Conservation (phyloP, 1,140 invertebrate species). For the Drosophila lacertosa region DNA sequence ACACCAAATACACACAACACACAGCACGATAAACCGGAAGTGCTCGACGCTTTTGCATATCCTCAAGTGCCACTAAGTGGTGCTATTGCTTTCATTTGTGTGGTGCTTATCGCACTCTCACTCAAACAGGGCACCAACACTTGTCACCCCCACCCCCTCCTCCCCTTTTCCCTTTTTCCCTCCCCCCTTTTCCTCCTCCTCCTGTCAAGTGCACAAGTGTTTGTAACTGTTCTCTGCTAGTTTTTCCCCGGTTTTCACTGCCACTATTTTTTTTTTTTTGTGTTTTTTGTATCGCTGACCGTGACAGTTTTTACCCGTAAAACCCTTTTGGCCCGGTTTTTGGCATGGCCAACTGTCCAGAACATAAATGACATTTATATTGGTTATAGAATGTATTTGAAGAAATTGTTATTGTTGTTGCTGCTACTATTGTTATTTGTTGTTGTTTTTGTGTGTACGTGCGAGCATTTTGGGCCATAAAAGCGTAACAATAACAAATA, state of each 20-base stretch:
- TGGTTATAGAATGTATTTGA: constrained; percentile 74
- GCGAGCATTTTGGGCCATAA: constrained; percentile 45
- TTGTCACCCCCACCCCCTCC: constrained; percentile 9
- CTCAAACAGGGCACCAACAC: constrained; percentile 28
- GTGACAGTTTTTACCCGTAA: constrained; percentile 62
- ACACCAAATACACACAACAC: constrained; percentile 3
- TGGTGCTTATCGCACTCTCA: constrained; percentile 66
- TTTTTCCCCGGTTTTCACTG: constrained; percentile 9
- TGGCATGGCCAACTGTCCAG: constrained; percentile 55
- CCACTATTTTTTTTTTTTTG: constrained; percentile 17
- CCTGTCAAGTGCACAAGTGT: constrained; percentile 64
- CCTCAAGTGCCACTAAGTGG: constrained; percentile 79
- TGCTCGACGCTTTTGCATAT: constrained; percentile 76
- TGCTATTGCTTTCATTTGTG: constrained; percentile 70
- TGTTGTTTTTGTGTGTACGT: constrained; percentile 32
- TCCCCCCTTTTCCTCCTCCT: constrained; percentile 7
- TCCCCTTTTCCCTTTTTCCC: constrained; percentile 5
- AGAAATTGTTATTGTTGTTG: constrained; percentile 36
- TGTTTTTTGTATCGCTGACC: constrained; percentile 63
- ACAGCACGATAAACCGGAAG: constrained; percentile 61
- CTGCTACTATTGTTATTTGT: not conserved
- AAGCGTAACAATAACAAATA: constrained; percentile 60
- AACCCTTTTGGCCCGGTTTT: constrained; percentile 17
- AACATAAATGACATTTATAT: constrained; percentile 81
- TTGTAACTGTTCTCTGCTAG: constrained; percentile 46